These are phyloP conservation scores for Kryptolebias marmoratus DNA, from an alignment of 2,113 vertebrate genomes.

Conservation along the genomic window DNA sequence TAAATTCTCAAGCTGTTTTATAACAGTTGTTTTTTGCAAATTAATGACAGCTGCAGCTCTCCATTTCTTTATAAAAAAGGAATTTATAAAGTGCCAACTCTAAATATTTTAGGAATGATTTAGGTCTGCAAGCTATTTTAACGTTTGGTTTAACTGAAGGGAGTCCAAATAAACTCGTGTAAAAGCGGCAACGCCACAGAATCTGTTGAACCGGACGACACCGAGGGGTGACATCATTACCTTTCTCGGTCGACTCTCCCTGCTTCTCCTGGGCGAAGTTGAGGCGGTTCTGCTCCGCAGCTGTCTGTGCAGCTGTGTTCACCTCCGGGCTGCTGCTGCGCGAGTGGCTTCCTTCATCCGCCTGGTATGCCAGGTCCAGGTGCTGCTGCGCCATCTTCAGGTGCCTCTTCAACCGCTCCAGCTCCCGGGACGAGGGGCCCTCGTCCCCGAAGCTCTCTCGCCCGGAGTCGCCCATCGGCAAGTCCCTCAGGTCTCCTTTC, in stretches of 20 bases:
- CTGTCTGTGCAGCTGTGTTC: slow-evolving; percentile 73
- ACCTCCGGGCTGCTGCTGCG: slow-evolving; percentile 87
- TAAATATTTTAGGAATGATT: background rate
- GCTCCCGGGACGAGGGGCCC: slow-evolving; percentile 62
- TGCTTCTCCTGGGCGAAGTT: slow-evolving; percentile 89
- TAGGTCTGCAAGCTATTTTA: background rate
- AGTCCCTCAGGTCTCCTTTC: slow-evolving; percentile 74
- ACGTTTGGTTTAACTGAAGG: too few species aligned
- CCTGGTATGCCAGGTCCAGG: slow-evolving; percentile 86
- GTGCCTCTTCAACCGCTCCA: slow-evolving; percentile 84
- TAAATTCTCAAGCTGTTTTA: background rate
- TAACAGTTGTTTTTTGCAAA: background rate
- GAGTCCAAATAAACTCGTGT: too few species aligned
- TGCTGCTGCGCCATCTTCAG: slow-evolving; percentile 88
- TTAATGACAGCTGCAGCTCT: background rate
- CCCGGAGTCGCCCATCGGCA: slow-evolving; percentile 63
- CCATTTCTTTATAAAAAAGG: background rate
- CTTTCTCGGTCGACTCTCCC: slow-evolving; percentile 77
- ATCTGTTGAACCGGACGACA: background rate
- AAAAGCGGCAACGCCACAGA: too few species aligned
- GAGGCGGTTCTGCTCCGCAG: slow-evolving; percentile 87
- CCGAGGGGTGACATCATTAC: slow-evolving; percentile 49
- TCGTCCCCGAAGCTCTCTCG: slow-evolving; percentile 75
- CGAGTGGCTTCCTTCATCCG: slow-evolving; percentile 74
- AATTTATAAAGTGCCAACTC: background rate